Conservation (phyloP, 2,888 invertebrate genomes). For the Chamaedrilus cognettii region DNA sequence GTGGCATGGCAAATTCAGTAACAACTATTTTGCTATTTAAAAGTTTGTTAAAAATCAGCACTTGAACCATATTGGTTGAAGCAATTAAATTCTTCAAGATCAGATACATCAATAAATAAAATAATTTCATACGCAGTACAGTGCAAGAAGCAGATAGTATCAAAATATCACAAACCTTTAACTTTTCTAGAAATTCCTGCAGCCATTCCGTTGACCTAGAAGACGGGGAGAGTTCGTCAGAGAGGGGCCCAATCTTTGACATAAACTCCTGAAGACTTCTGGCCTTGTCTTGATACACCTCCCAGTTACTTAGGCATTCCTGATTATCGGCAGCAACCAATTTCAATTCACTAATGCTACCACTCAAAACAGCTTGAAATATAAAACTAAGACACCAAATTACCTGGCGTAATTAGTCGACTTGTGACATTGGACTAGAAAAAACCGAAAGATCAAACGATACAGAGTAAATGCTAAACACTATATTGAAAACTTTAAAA, state of each 20-base stretch:
- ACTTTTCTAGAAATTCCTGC: neutral
- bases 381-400: too few species aligned
- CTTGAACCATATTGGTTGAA: too few species aligned
- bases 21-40: too few species aligned
- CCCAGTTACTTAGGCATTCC: neutral
- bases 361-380: too few species aligned
- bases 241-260: neutral
- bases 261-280: neutral
- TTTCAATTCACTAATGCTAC: too few species aligned
- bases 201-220: neutral
- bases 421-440: neutral
- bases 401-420: neutral
- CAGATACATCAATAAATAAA: too few species aligned
- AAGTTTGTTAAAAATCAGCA: too few species aligned
- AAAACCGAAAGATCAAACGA: neutral
- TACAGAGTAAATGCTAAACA: neutral
- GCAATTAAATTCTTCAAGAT: too few species aligned
- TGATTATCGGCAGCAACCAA: neutral
- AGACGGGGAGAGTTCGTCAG: neutral
- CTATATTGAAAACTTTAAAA: neutral
- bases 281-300: neutral
- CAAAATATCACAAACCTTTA: neutral
- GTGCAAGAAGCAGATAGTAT: too few species aligned
- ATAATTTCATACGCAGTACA: too few species aligned
- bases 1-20: too few species aligned